These are phyloP conservation scores for Bhutanitis thaidina DNA, from an alignment of 2,888 invertebrate genomes.

Conservation along the genomic window DNA sequence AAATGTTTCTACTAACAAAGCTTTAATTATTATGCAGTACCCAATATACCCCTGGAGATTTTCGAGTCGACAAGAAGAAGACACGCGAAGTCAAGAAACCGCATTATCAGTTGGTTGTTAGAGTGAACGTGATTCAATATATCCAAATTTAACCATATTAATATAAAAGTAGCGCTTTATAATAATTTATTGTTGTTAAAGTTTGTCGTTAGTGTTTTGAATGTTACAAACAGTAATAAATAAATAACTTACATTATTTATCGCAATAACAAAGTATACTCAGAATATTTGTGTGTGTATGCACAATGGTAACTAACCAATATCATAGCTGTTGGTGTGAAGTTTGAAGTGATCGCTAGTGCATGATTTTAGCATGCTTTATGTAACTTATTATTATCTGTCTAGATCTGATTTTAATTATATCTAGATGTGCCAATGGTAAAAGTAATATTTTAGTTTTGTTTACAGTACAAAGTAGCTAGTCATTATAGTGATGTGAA, in stretches of 20 bases:
- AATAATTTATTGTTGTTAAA: constrained; percentile 43
- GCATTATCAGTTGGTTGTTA: constrained; percentile 80
- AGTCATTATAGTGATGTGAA: constrained; percentile 49
- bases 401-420: constrained; percentile 27
- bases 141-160: constrained; percentile 58
- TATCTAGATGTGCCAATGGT: constrained; percentile 17
- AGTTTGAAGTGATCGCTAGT: constrained; percentile 17
- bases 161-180: constrained; percentile 56
- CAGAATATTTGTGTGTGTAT: constrained; percentile 2
- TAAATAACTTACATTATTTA: constrained; percentile 11
- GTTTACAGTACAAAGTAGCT: constrained; percentile 68
- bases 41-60: constrained; percentile 80
- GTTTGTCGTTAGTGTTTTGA: constrained; percentile 30
- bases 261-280: constrained; percentile 6
- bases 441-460: constrained; percentile 31
- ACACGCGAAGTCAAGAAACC: constrained; percentile 78
- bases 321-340: constrained; percentile 47
- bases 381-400: constrained; percentile 2
- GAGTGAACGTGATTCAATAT: constrained; percentile 59
- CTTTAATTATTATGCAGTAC: constrained; percentile 79
- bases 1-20: constrained; percentile 63
- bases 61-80: constrained; percentile 78
- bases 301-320: constrained; percentile 23
- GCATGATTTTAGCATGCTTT: constrained; percentile 17
- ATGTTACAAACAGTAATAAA: constrained; percentile 14